Conservation (phyloP, 2,113 vertebrate genomes). For the Australoheros scitulus region DNA sequence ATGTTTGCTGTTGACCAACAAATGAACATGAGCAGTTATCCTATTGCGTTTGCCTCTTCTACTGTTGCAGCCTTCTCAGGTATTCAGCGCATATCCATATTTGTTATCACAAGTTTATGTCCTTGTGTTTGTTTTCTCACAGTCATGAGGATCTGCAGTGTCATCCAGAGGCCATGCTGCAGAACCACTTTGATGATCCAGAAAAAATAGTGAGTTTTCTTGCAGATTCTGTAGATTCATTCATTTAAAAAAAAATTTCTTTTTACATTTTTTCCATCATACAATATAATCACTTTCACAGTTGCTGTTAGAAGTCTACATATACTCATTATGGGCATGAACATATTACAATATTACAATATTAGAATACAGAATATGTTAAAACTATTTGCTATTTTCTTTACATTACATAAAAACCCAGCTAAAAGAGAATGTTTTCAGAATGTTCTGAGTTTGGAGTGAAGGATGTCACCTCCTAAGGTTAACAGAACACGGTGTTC, state of each 20-base stretch:
- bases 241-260: too few species aligned
- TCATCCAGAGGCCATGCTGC: slow-evolving; percentile 17
- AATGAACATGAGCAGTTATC: slow-evolving; percentile 34
- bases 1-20: slow-evolving; percentile 52
- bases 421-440: not conserved
- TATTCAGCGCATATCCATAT: slow-evolving; percentile 1
- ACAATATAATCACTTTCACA: not conserved
- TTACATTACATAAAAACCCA: not conserved
- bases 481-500: not conserved
- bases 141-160: slow-evolving; percentile 18
- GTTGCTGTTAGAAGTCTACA: not conserved
- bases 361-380: not conserved
- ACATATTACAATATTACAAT: not conserved
- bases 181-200: slow-evolving; percentile 12
- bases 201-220: not conserved
- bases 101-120: slow-evolving; percentile 23
- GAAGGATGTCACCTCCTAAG: not conserved
- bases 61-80: slow-evolving; percentile 1
- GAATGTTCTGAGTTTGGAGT: not conserved
- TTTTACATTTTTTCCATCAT: not conserved
- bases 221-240: not conserved
- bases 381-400: not conserved
- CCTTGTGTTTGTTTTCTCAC: slow-evolving; percentile 5
- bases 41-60: slow-evolving; percentile 15
- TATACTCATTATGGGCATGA: not conserved